Base-by-base conservation (phyloP, 2,888 invertebrate genomes). In the Philonicus albiceps region DNA sequence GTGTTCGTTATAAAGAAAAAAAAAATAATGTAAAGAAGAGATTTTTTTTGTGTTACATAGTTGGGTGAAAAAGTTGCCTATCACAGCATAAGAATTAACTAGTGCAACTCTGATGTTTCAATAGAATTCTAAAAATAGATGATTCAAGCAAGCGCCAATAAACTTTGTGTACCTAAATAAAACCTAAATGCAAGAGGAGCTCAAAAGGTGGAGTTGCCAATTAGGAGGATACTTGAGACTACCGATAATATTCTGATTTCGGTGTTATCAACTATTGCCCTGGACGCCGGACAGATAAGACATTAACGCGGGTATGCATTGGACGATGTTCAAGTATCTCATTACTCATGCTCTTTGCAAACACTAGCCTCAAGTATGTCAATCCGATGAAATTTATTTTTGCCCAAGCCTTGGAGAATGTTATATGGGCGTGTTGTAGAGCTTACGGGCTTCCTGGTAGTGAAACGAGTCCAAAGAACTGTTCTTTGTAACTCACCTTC, bases 51-150 rank as follows among this genome's bases (percentile, higher is more conserved):
- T 64, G 19, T 27, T 27, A 11, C 27, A 64, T 22, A 64, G 64
- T 74, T 27, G n/a, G 31, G 78, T 78, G 78, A 78, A 78, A n/a
- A 78, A 64, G 7, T 27, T 64, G 64, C 64, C 64, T 64, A 27
- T 64, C 53, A 53, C 30, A 78, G 49, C 49, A 49, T 30, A 53
- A 30, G 49, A 78, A 53, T 49, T 78, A 30, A 49, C 49, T 78
- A 49, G 78, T 78, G 78, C 78, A 78, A 13, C 49, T 1, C 27
- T 49, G 27, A 7, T 43, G 49, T 49, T 49, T 30, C 30, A 27
- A 30, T 78, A 78, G 30, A 78, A 49, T 78, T 78, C 78, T 78
- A 78, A 78, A 78, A 78, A 53, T 78, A 78, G 78, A 78, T 27
- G 22, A 49, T 78, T 27, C 43, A 49, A 78, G 30, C 49, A 78